Base-by-base conservation (phyloP, 2,888 invertebrate genomes). In the Eurois occulta region DNA sequence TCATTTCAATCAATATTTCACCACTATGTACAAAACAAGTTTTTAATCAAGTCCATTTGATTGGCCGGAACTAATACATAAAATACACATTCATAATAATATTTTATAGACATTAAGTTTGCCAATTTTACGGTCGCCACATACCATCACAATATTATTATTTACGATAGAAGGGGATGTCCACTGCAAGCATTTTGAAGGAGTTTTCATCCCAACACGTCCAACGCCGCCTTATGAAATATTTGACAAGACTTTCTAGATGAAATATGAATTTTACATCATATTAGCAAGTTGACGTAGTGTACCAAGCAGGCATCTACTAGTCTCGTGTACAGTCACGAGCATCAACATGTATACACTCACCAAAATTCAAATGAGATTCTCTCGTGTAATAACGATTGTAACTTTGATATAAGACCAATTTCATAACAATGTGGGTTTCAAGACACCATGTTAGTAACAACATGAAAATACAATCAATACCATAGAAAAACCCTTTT, bases 51-150 rank as follows among this genome's bases (percentile, higher is more conserved):
- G 74, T 38, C 58, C 41, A 66, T 72, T 75, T 75, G 74, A 75
- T 85, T 77, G 72, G 35, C 87, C 86, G 79, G 43, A 83, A 83
- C 86, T 77, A 86, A 86, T 65, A 74, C 16, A 77, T 24, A 87
- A 87, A 86, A 87, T 78, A 86, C 74, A 86, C 79, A 85, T 64
- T 68, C 38, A 46, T 73, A 16, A 35, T 35, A 72, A 66, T 38
- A 38, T 75, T 81, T 78, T 41, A 70, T 72, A 67, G 32, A 32
- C 58, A 69, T 70, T 52, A 62, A 71, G 35, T 74, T 62, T 75
- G 66, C 41, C 66, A 86, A 79, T 82, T 79, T 85, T 24, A 69
- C 55, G 83, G 75, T 28, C 38, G 68, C 38, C 66, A 55, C 48
- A 72, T 48, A 18, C 48, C 48, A 32, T 8, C 11, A 52, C 13